Conservation (phyloP, 2,888 invertebrate genomes). For the Pardosa pseudoannulata region DNA sequence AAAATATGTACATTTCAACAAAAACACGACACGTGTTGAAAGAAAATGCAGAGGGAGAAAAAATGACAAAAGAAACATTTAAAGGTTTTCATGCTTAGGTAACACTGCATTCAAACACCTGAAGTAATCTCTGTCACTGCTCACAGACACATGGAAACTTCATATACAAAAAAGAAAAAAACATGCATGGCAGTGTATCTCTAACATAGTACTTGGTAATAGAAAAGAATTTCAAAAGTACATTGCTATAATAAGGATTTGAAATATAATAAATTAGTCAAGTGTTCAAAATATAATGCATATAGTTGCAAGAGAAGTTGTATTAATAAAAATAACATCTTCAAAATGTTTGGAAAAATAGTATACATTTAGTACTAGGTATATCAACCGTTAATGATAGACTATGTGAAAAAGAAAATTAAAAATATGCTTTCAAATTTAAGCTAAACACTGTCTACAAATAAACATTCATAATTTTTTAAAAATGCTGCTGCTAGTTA, state of each 20-base stretch:
- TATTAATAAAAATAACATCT: constrained; percentile 10
- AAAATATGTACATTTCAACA: constrained; percentile 14
- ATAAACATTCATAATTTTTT: too few species aligned
- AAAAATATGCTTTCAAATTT: too few species aligned
- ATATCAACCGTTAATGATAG: background rate
- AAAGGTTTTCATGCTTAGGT: background rate
- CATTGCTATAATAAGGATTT: background rate
- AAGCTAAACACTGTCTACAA: too few species aligned
- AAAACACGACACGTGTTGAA: background rate
- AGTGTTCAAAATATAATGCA: background rate
- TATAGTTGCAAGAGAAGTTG: background rate
- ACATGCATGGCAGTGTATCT: constrained; percentile 10
- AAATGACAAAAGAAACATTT: background rate
- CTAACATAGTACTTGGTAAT: background rate
- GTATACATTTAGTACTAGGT: background rate
- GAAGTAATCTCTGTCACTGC: background rate
- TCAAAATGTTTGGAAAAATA: background rate
- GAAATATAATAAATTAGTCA: background rate
- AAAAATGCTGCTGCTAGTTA: background rate
- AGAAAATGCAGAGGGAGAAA: background rate
- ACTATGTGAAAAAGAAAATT: background rate
- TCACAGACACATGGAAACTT: background rate
- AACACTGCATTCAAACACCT: background rate
- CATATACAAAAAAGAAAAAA: background rate
- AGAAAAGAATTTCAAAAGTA: background rate